Evolutionary conservation across 2,113 vertebrate species (phyloP).

Genomic region (Peromyscus californicus): DNA sequence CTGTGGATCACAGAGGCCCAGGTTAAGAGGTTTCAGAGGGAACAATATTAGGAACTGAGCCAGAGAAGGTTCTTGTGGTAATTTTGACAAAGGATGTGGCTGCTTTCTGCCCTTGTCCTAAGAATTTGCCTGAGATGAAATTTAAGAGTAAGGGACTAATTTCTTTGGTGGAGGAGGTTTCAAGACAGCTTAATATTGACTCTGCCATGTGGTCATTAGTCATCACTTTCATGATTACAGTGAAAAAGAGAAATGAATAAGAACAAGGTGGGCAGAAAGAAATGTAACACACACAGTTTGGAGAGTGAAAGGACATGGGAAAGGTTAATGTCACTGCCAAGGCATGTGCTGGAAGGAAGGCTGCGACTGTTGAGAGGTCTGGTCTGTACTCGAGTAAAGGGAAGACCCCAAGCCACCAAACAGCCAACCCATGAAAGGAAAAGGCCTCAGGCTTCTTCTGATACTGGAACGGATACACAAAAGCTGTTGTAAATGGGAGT

Average conservation of each 20-base stretch:
- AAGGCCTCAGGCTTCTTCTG: neutral
- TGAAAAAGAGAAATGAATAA: neutral
- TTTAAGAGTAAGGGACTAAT: neutral
- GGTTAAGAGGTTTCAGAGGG: neutral
- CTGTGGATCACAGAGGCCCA: neutral
- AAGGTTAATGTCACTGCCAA: neutral
- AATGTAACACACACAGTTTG: neutral
- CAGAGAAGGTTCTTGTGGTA: neutral
- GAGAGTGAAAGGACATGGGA: neutral
- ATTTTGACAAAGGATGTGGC: neutral
- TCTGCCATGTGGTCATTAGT: neutral
- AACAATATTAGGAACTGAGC: neutral
- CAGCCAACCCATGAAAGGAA: neutral
- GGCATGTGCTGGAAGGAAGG: no score
- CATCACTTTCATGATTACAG: neutral
- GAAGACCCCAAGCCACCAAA: neutral
- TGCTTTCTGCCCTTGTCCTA: neutral
- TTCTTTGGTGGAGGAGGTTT: neutral
- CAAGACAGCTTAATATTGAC: neutral
- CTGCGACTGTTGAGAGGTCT: neutral
- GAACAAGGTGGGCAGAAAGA: neutral
- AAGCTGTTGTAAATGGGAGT: neutral
- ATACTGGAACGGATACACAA: neutral
- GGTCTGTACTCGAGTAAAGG: neutral
- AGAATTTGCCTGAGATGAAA: neutral